These are phyloP conservation scores for Rhegmatorhina hoffmannsi DNA, from an alignment of 2,113 vertebrate genomes.

Conservation along the genomic window DNA sequence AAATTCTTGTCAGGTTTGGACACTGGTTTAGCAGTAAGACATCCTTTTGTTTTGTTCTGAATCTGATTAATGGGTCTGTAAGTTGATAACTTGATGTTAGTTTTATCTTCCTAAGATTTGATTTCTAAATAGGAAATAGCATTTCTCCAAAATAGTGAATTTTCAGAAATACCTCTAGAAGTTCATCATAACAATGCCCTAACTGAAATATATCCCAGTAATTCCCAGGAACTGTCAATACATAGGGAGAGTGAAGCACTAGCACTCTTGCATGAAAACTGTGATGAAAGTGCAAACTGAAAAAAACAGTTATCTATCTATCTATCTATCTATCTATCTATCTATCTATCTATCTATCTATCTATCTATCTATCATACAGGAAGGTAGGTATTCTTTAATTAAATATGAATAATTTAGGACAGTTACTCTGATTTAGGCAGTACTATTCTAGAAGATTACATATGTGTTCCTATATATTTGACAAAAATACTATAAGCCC, in stretches of 20 bases:
- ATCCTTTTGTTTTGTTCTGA: background rate
- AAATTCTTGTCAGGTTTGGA: background rate
- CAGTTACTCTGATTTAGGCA: background rate
- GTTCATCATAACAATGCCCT: background rate
- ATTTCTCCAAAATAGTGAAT: background rate
- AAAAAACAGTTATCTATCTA: accelerated
- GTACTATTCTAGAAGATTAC: background rate
- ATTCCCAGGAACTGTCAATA: background rate
- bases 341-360: background rate
- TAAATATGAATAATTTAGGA: background rate
- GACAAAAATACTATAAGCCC: background rate
- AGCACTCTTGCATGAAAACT: background rate
- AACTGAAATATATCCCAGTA: background rate
- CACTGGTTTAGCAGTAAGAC: background rate
- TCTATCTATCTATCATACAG: background rate
- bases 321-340: background rate
- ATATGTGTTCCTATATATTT: background rate
- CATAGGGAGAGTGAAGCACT: background rate
- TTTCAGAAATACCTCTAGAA: background rate
- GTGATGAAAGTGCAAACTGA: background rate
- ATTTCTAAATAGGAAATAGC: background rate
- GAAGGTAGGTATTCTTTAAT: background rate
- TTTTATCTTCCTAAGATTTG: background rate
- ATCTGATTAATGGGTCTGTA: background rate
- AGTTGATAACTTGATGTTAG: background rate